Conservation (phyloP, 2,113 vertebrate species). For the Neodon shergylaensis region DNA sequence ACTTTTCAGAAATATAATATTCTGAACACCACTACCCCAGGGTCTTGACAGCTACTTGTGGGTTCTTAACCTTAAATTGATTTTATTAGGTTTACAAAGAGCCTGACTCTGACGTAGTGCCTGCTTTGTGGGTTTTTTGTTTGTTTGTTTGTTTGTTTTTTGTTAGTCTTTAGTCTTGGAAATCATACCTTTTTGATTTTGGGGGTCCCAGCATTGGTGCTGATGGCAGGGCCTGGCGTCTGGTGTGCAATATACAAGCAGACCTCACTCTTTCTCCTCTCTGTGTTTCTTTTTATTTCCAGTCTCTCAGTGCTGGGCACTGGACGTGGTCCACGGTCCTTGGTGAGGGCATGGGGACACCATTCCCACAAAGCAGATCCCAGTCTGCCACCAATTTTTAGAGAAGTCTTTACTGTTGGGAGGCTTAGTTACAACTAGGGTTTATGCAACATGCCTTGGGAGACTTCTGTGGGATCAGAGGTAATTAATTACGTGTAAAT, state of each 20-base stretch:
- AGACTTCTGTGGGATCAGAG: slow-evolving; percentile 1
- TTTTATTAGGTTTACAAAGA: neutral
- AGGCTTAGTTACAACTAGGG: neutral
- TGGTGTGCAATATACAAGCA: neutral
- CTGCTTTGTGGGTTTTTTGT: neutral
- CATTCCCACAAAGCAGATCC: neutral
- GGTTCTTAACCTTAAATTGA: neutral
- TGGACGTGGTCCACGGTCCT: neutral
- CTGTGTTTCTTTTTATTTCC: neutral
- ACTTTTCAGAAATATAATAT: slow-evolving; percentile 47
- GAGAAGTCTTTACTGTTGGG: slow-evolving; percentile 12
- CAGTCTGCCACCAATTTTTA: neutral
- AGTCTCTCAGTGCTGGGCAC: neutral
- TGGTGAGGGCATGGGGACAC: neutral
- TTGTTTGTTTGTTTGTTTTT: too few relatives aligned
- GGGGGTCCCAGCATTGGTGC: neutral
- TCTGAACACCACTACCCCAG: neutral
- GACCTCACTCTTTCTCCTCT: neutral
- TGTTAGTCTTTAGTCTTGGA: neutral
- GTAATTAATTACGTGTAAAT: slow-evolving; percentile 14
- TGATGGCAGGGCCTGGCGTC: neutral
- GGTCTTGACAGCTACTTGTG: neutral
- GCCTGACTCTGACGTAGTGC: neutral
- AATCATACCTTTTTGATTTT: neutral
- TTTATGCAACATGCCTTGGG: slow-evolving; percentile 33